Conservation (phyloP, 2,888 invertebrate genomes). For the Bembecia ichneumoniformis region DNA sequence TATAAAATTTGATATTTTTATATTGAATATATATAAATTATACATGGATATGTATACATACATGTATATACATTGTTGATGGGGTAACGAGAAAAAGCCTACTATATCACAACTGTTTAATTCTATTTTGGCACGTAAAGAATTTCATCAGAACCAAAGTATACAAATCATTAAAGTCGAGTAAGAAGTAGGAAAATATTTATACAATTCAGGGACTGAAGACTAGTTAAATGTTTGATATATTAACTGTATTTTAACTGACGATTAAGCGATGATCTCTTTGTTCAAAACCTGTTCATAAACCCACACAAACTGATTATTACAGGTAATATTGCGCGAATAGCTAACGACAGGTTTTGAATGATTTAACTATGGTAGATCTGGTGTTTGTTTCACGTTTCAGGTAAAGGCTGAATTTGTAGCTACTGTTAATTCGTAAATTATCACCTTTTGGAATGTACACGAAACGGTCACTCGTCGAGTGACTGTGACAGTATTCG, state of each 20-base stretch:
- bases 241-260: slow-evolving; percentile 70
- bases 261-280: slow-evolving; percentile 60
- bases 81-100: slow-evolving; percentile 65
- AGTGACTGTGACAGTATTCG: slow-evolving; percentile 16
- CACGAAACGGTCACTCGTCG: slow-evolving; percentile 20
- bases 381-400: slow-evolving; percentile 36
- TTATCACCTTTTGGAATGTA: slow-evolving; percentile 42
- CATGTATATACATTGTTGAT: slow-evolving; percentile 73
- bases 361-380: slow-evolving; percentile 45
- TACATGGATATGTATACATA: slow-evolving; percentile 72
- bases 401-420: slow-evolving; percentile 46
- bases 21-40: slow-evolving; percentile 73
- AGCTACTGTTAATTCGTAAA: slow-evolving; percentile 32
- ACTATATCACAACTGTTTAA: slow-evolving; percentile 72
- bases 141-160: slow-evolving; percentile 72
- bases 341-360: slow-evolving; percentile 65
- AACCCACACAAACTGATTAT: slow-evolving; percentile 37
- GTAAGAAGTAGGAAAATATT: slow-evolving; percentile 72
- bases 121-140: slow-evolving; percentile 71
- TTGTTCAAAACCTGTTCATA: slow-evolving; percentile 64
- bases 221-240: slow-evolving; percentile 72
- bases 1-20: slow-evolving; percentile 73
- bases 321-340: slow-evolving; percentile 40
- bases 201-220: slow-evolving; percentile 72
- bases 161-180: slow-evolving; percentile 71